A percentile compares a stretch with the other conserved stretches of the same genome.
Evolutionary conservation across 2,888 invertebrate genomes (phyloP).

Genomic region (Cryptus viduatorius): DNA sequence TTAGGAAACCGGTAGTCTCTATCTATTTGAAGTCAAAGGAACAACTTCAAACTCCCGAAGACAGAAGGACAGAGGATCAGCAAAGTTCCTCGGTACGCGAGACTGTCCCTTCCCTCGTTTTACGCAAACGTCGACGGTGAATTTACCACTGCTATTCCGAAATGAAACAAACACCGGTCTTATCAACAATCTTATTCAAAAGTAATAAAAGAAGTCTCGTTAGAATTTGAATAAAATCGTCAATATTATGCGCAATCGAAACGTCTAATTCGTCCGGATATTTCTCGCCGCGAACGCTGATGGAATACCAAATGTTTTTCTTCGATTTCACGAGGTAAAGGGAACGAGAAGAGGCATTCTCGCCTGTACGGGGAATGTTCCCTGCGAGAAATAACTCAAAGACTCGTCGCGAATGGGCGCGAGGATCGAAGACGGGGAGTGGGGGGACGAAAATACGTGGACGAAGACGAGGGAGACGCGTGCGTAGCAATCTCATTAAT

Average conservation of each 20-base stretch:
- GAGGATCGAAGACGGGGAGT: constrained; percentile 52
- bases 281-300: constrained; percentile 21
- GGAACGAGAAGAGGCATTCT: constrained; percentile 23
- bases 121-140: neutral
- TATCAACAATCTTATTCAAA: neutral
- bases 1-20: neutral
- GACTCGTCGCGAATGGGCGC: constrained; percentile 8
- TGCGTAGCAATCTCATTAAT: constrained; percentile 78
- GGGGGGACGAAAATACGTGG: constrained; percentile 18
- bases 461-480: constrained; percentile 36
- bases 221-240: constrained; percentile 49
- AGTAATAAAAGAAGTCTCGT: neutral
- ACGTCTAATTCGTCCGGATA: constrained; percentile 22
- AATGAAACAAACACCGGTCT: neutral
- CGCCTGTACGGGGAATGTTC: constrained; percentile 48
- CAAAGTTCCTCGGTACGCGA: too few species aligned
- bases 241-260: constrained; percentile 50
- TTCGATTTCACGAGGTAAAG: constrained; percentile 55
- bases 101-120: neutral
- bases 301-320: constrained; percentile 65
- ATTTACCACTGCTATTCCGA: neutral
- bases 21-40: too few species aligned
- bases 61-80: too few species aligned
- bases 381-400: neutral
- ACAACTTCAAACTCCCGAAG: too few species aligned